Evolutionary conservation across 2,113 vertebrate genomes (phyloP).

Genomic region (Oreochromis spilurus): DNA sequence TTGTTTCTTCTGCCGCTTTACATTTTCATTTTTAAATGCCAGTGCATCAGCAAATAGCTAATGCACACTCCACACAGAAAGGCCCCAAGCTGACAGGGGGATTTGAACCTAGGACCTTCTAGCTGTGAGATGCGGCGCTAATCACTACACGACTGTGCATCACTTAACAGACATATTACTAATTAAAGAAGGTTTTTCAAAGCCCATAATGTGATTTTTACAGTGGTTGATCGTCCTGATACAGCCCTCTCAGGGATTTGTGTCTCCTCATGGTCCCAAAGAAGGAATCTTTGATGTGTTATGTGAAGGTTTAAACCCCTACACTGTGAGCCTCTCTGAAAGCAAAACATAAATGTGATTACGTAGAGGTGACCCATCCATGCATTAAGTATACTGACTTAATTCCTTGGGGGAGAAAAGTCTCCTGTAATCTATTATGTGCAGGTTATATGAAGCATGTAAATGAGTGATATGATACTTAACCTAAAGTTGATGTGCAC

Average conservation of each 20-base stretch:
- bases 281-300: background rate
- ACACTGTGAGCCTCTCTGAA: background rate
- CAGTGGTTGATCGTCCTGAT: background rate
- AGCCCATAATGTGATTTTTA: background rate
- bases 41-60: background rate
- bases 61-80: background rate
- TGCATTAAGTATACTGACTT: background rate
- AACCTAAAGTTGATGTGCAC: background rate
- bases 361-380: background rate
- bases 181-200: background rate
- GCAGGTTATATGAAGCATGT: background rate
- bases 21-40: background rate
- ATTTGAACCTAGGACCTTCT: background rate
- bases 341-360: background rate
- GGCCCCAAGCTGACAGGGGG: background rate
- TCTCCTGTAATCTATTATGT: background rate
- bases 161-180: background rate
- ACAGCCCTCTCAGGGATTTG: background rate
- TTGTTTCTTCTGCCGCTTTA: background rate
- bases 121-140: accelerated
- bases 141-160: background rate
- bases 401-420: background rate
- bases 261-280: background rate
- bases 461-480: background rate
- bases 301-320: background rate